Evolutionary conservation across 1,140 invertebrate genomes (phyloP), one percentile per base, ranked within the genome.

Genomic region (Magallana gigas): DNA sequence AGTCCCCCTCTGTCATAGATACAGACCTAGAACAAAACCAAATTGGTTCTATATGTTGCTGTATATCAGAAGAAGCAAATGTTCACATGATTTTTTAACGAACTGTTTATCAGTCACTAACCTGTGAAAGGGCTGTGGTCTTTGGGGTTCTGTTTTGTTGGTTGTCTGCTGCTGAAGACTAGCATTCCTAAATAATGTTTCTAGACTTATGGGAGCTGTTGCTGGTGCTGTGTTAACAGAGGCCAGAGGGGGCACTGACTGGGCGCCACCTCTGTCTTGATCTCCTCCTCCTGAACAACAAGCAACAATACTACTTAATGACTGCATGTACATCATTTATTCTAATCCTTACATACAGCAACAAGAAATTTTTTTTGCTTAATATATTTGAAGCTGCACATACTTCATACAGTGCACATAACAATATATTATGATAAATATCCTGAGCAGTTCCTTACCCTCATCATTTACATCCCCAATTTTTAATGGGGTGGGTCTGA

Each of bases 111-210:
- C 36, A 48, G 36, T 48, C 36, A 57, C 48, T 57, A 56, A 83
- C 48, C 57, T 83, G 48, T 57, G 48, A 57, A 83, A 58, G 56
- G 48, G 57, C n/a, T 57, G 48, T 18, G 81, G 48, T 12, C 48
- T 56, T n/a, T n/a, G n/a, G 16, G 56, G n/a, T 9, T 58, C 81
- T 29, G 18, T 12, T 29, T 29, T 76, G 68, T 76, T 76, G 23
- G 11, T 23, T 29, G 11, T 83, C 64, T 90, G 88, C 57, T 93
- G 91, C 23, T 90, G 91, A 29, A 91, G 64, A 88, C 91, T 93
- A 62, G 91, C 92, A 57, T 90, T 93, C 18, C 92, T 86, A 85
- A 94, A 94, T 58, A 94, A 85, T 8, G 90, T 89, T 71, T 94
- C 92, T 48, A 93, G 84, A 86, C 87, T 92, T 8, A 92, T 91